Conservation (phyloP, 2,797 vertebrate species). For the Xiphorhynchus erythropygius region DNA sequence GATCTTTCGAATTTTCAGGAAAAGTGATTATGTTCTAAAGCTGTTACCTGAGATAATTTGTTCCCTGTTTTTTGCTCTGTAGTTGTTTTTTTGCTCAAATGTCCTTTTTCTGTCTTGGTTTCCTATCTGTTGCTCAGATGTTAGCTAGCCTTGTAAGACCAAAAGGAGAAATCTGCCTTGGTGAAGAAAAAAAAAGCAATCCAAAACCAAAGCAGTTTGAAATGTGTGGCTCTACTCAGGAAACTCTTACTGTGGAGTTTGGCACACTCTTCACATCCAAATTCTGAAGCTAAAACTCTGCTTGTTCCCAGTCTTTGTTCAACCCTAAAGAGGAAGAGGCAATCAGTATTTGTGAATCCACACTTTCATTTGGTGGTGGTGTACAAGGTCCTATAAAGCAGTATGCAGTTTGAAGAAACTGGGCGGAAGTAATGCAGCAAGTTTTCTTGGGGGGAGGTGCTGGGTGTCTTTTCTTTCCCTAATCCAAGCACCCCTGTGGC, state of each 20-base stretch:
- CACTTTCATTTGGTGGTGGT: background rate
- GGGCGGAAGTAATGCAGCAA: constrained; percentile 10
- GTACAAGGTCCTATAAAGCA: background rate
- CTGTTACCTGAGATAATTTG: background rate
- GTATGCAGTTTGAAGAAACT: background rate
- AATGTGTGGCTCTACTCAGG: background rate
- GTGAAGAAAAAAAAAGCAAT: background rate
- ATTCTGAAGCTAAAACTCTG: background rate
- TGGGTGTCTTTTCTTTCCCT: background rate
- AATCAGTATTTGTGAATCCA: background rate
- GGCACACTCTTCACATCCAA: background rate
- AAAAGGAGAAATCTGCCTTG: background rate
- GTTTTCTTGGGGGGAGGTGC: constrained; percentile 46
- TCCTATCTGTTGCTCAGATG: constrained; percentile 1
- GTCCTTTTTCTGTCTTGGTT: background rate
- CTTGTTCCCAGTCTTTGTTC: constrained; percentile 3
- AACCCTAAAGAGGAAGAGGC: background rate
- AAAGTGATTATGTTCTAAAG: background rate
- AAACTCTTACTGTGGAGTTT: background rate
- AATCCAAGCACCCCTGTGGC: constrained; percentile 33
- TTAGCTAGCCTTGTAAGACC: background rate
- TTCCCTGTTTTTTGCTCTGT: background rate
- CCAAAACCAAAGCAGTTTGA: background rate
- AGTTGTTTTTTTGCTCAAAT: background rate
- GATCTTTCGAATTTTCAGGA: background rate